Evolutionary conservation across 2,113 vertebrate species (phyloP), one percentile per base, ranked within the genome.

Genomic region (Epinephelus cyanopodus): DNA sequence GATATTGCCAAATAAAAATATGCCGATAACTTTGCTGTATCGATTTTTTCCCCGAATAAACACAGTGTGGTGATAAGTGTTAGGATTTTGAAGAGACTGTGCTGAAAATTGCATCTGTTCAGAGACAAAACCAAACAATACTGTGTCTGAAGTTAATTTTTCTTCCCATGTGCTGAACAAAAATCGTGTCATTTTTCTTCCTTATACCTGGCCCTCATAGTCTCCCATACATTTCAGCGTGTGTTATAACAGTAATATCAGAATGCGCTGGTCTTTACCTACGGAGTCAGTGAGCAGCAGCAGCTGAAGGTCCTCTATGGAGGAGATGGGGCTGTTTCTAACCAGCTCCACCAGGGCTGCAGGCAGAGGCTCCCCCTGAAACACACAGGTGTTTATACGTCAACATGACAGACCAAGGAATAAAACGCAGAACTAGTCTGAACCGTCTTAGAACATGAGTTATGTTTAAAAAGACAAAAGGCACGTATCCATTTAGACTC

Each of bases 291-390:
- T 91, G 63, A 90, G 96, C 91, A 99, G 96, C 92, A 98, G 94
- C 66, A 95, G 96, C 94, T 97, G 97, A 74, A 99, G 96, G 91
- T 98, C 98, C 29, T 96, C 96, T 29, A 98, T 96, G 87, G 98
- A 98, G 66, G 95, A 95, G 92, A 99, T 95, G 17, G 97, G 96
- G 77, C 94, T 95, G 92, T 93, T 96, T 79, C 96, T 96, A 95
- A 99, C 95, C 95, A 98, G 96, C 95, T 99, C 95, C 88, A 97
- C 97, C 94, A 99, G 95, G 56, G 98, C 97, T 92, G 96, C 96
- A 0, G 98, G 98, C 92, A 99, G 96, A 93, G 96, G 96, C 79
- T 98, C 97, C 91, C 95, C 97, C 98, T 99, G 93, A 67, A 77
- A 90, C 47, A 92, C 77, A 90, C 29, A 65, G 50, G 42, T 1